Percentiles rank a stretch among this genome's conserved stretches.
Evolutionary conservation across 2,888 invertebrate species (phyloP).

Genomic region (Timandra comae): DNA sequence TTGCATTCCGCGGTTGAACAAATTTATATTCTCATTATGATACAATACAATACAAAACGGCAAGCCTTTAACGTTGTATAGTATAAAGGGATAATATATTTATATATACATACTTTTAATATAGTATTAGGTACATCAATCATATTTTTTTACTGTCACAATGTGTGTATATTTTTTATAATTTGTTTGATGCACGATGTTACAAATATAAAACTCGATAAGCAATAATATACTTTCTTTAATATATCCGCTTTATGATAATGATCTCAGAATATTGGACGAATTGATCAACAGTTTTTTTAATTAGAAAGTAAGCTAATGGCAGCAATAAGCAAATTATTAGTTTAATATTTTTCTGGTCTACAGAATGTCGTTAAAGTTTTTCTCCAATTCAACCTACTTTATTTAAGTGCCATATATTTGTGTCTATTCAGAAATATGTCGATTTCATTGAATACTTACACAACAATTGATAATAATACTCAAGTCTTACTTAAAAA

Average conservation of each 20-base stretch:
- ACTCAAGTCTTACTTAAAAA: no score
- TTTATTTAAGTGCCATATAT: background rate
- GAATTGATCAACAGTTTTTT: background rate
- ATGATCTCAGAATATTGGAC: background rate
- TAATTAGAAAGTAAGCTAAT: background rate
- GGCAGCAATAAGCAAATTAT: no score
- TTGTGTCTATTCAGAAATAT: no score
- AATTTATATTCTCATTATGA: background rate
- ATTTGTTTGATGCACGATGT: slow-evolving; percentile 2
- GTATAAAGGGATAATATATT: slow-evolving; percentile 13
- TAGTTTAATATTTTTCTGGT: no score
- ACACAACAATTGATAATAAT: no score
- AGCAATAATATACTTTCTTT: no score
- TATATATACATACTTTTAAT: slow-evolving; percentile 15
- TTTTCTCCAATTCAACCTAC: background rate
- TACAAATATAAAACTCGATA: slow-evolving; percentile 4
- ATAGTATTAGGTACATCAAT: slow-evolving; percentile 15
- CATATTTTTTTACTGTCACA: slow-evolving; percentile 22
- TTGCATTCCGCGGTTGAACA: background rate
- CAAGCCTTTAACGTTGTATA: slow-evolving; percentile 10
- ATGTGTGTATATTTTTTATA: slow-evolving; percentile 6
- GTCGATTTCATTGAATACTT: no score
- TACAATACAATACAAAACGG: slow-evolving; percentile 5
- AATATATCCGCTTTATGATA: no score
- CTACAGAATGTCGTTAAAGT: background rate